These are phyloP conservation scores for Merops nubicus DNA, from an alignment of 2,113 vertebrate species.

Conservation along the genomic window DNA sequence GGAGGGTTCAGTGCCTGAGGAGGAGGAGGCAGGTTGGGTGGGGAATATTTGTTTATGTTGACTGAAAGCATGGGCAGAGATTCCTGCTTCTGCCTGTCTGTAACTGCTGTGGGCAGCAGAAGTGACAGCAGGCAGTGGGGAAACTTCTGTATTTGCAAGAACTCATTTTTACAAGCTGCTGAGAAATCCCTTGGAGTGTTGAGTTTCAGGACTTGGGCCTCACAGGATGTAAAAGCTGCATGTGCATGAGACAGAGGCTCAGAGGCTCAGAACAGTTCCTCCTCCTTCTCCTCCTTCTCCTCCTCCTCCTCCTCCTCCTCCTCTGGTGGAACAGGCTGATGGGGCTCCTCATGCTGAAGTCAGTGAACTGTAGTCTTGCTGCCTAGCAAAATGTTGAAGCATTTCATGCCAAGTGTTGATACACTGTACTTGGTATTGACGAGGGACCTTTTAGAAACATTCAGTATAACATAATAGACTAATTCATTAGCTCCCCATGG, in stretches of 20 bases:
- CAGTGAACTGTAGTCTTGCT: slow-evolving; percentile 61
- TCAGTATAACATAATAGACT: slow-evolving; percentile 90
- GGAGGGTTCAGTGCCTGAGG: fast-evolving
- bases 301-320: background rate
- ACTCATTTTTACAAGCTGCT: background rate
- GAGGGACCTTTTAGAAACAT: slow-evolving; percentile 87
- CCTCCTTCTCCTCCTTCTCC: background rate
- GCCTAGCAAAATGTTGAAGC: slow-evolving; percentile 73
- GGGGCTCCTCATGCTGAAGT: slow-evolving; percentile 39
- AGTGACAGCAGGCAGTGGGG: background rate
- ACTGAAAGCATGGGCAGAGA: background rate
- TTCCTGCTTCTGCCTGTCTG: background rate
- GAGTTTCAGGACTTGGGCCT: background rate
- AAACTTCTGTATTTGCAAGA: too few species aligned
- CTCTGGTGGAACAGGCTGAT: background rate
- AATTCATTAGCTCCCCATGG: slow-evolving; percentile 94
- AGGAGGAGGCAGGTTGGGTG: background rate
- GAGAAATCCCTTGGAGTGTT: background rate
- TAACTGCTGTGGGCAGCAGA: background rate
- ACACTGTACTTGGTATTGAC: slow-evolving; percentile 79
- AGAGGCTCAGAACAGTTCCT: too few species aligned
- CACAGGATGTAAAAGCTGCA: fast-evolving
- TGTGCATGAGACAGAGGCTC: background rate
- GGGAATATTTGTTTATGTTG: fast-evolving
- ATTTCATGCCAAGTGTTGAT: slow-evolving; percentile 85